Evolutionary conservation across 1,140 invertebrate genomes (phyloP).

Genomic region (Aplysia californica): DNA sequence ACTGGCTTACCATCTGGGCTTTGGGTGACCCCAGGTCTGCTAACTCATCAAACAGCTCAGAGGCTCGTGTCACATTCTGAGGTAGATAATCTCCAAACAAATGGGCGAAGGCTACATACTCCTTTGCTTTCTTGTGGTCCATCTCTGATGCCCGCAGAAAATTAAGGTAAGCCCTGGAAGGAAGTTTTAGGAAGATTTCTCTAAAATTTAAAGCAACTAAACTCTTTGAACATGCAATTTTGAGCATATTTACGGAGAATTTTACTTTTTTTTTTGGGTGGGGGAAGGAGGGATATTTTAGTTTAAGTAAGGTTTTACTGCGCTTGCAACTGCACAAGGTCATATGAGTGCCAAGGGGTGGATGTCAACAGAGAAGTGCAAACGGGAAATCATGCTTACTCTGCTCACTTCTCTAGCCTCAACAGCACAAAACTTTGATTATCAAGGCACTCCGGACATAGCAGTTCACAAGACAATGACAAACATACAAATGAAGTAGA

Average conservation of each 20-base stretch:
- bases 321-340: too few relatives aligned
- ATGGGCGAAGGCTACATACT: conserved; percentile 86
- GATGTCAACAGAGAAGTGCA: too few relatives aligned
- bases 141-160: conserved; percentile 80
- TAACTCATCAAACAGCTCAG: conserved; percentile 81
- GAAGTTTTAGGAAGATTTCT: conserved; percentile 10
- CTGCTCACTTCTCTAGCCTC: too few relatives aligned
- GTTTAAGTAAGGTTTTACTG: too few relatives aligned
- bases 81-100: conserved; percentile 80
- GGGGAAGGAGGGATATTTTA: too few relatives aligned
- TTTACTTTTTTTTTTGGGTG: too few relatives aligned
- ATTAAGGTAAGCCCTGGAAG: conserved; percentile 61
- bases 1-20: conserved; percentile 90
- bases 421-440: too few relatives aligned
- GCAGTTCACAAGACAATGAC: too few relatives aligned
- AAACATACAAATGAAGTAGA: too few relatives aligned
- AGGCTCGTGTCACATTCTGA: conserved; percentile 82
- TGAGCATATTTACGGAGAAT: not conserved
- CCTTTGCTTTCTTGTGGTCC: conserved; percentile 83
- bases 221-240: not conserved
- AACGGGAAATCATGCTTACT: too few relatives aligned
- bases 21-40: conserved; percentile 83
- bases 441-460: not conserved
- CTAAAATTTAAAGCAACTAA: not conserved
- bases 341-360: too few relatives aligned